phyloP scores from a whole-genome alignment of 2,888 invertebrate species.

The Lasius platythorax region DNA sequence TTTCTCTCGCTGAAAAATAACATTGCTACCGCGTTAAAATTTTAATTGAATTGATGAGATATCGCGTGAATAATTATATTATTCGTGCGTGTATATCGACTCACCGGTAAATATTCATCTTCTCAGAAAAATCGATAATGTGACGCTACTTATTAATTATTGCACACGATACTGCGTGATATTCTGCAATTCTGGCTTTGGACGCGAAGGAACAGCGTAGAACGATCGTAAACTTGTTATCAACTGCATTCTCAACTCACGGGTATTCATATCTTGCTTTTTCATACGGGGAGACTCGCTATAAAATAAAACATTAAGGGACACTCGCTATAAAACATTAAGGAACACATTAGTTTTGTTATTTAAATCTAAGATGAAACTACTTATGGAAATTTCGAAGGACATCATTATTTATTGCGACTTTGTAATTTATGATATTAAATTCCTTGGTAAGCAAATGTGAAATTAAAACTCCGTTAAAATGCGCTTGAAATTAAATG shows the following conservation, averaged over 20 bases:
- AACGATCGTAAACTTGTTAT: slow-evolving; percentile 29
- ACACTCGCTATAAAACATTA: neutral
- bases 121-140: neutral
- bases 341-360: neutral
- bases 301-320: neutral
- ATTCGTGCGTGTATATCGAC: neutral
- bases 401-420: slow-evolving; percentile 46
- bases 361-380: slow-evolving; percentile 5
- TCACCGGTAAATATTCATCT: neutral
- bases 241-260: neutral
- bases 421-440: slow-evolving; percentile 41
- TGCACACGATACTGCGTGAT: neutral
- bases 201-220: neutral
- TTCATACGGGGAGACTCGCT: neutral
- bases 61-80: slow-evolving; percentile 10
- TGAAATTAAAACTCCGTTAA: slow-evolving; percentile 30
- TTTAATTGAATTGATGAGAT: slow-evolving; percentile 26
- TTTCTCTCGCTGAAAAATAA: slow-evolving; percentile 31
- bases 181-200: slow-evolving; percentile 32
- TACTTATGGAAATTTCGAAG: slow-evolving; percentile 33
- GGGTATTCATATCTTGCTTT: slow-evolving; percentile 18
- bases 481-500: slow-evolving; percentile 36
- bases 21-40: slow-evolving; percentile 23
- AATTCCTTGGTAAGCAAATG: slow-evolving; percentile 33
- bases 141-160: slow-evolving; percentile 24